A percentile compares a stretch with the other conserved stretches of the same genome.
These are phyloP conservation scores for Eupithecia centaureata DNA, from an alignment of 2,888 invertebrate species.

Conservation along the genomic window DNA sequence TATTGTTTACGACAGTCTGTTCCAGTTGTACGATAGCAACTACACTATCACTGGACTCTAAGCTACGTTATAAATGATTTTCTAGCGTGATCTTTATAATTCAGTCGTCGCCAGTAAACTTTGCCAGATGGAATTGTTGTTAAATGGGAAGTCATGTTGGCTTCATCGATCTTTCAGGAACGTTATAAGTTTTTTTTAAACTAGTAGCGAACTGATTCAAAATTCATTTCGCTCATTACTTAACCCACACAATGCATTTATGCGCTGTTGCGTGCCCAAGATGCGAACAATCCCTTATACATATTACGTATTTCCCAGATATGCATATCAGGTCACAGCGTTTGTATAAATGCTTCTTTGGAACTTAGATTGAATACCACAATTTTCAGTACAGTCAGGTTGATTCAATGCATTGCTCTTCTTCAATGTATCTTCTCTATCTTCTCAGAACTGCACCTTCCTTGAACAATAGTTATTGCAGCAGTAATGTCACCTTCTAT, in stretches of 20 bases:
- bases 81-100: too few species aligned
- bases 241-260: conserved; percentile 7
- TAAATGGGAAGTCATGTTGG: too few species aligned
- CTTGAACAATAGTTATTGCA: not conserved
- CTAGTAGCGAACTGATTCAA: too few species aligned
- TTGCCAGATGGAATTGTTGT: too few species aligned
- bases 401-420: not conserved
- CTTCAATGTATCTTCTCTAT: not conserved
- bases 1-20: too few species aligned
- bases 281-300: conserved; percentile 30
- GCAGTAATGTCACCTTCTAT: conserved; percentile 10
- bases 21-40: too few species aligned
- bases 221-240: conserved; percentile 12
- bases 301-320: conserved; percentile 24
- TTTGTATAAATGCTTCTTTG: not conserved
- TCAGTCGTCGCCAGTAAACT: too few species aligned
- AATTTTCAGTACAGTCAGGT: not conserved
- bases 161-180: too few species aligned
- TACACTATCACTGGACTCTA: too few species aligned
- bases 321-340: conserved; percentile 16
- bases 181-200: not conserved
- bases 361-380: not conserved
- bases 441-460: not conserved
- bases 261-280: conserved; percentile 12
- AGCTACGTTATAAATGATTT: too few species aligned